A percentile compares a stretch with the other conserved stretches of the same genome.
phyloP scores from a whole-genome alignment of 2,888 invertebrate genomes.

The Synergus japonicus region DNA sequence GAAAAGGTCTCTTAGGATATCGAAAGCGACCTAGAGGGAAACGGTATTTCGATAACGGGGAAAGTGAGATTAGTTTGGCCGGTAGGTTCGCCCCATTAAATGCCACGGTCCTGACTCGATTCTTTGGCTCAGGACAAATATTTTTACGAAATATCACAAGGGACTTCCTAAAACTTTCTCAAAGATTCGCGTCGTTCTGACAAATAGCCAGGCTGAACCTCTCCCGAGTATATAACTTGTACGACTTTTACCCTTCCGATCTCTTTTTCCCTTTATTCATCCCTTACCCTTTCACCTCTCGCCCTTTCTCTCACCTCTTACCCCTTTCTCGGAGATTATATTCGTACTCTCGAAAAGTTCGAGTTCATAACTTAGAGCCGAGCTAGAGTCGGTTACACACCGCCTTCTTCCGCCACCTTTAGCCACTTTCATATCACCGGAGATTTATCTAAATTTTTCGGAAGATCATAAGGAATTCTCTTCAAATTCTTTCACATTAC shows the following conservation, averaged over 20 bases:
- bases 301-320: conserved; percentile 39
- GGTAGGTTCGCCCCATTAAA: not conserved
- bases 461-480: conserved; percentile 54
- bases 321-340: conserved; percentile 42
- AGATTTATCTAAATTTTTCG: conserved; percentile 64
- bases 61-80: conserved; percentile 1
- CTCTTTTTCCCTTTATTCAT: conserved; percentile 31
- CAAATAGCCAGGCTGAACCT: conserved; percentile 66
- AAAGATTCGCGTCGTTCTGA: conserved; percentile 67
- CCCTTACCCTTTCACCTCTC: conserved; percentile 4
- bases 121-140: conserved; percentile 48
- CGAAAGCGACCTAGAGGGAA: not conserved
- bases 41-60: not conserved
- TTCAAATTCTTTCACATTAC: too few species aligned
- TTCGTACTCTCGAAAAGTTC: conserved; percentile 63
- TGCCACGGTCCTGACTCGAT: not conserved
- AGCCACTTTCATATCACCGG: conserved; percentile 42
- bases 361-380: conserved; percentile 63
- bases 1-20: not conserved
- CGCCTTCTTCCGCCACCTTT: conserved; percentile 43
- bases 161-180: conserved; percentile 45
- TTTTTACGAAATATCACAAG: conserved; percentile 52
- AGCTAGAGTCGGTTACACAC: not conserved
- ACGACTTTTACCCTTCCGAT: conserved; percentile 46
- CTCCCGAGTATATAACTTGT: conserved; percentile 58